Evolutionary conservation across 2,113 vertebrate species (phyloP).

Genomic region (Phycodurus eques): DNA sequence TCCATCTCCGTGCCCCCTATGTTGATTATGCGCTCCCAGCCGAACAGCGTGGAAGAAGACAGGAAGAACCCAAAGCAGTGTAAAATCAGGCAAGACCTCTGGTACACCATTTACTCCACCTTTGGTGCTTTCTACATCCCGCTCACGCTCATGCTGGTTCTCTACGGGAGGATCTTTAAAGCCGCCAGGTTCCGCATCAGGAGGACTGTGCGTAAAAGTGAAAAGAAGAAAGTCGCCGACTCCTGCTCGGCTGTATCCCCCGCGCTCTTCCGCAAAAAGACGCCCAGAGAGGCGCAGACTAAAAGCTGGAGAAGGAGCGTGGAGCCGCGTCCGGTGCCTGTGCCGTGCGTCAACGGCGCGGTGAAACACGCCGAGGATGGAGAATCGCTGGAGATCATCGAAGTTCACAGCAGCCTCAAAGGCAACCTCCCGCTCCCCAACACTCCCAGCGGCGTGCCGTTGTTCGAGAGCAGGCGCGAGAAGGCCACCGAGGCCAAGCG

Average conservation of each 20-base stretch:
- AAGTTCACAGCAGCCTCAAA: conserved; percentile 81
- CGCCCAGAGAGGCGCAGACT: conserved; percentile 69
- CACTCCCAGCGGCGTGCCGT: conserved; percentile 57
- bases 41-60: conserved; percentile 83
- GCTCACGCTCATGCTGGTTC: conserved; percentile 87
- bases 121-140: conserved; percentile 98
- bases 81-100: conserved; percentile 89
- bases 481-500: conserved; percentile 85
- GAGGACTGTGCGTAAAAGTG: conserved; percentile 86
- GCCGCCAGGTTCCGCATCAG: conserved; percentile 93
- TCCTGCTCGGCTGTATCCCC: conserved; percentile 75
- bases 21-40: conserved; percentile 81
- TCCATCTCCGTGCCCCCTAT: conserved; percentile 95
- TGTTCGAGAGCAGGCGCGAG: conserved; percentile 82
- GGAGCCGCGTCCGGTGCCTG: conserved; percentile 67
- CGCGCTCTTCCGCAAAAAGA: conserved; percentile 66
- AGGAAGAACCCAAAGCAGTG: conserved; percentile 85
- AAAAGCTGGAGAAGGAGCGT: conserved; percentile 78
- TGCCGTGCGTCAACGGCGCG: conserved; percentile 79
- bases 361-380: conserved; percentile 80
- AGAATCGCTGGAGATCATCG: conserved; percentile 86
- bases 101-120: conserved; percentile 97
- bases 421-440: conserved; percentile 82
- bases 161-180: conserved; percentile 93
- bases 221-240: conserved; percentile 80